Evolutionary conservation across 1,140 invertebrate genomes (phyloP), one percentile per base, ranked within the genome.

Genomic region (Pararge aegeria): DNA sequence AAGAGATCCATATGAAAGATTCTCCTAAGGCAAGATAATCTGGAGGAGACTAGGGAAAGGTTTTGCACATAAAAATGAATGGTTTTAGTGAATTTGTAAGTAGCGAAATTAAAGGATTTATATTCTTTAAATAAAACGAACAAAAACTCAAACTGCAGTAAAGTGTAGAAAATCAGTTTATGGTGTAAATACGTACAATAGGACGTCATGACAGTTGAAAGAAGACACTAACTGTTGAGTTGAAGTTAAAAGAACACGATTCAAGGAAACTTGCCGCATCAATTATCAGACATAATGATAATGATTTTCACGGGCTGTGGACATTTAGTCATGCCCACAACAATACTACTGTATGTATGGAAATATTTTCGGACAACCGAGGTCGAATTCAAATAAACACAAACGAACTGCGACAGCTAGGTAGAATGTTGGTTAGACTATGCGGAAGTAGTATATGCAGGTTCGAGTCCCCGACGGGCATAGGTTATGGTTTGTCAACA

Each of bases 271-370:
- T 66, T 69, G 60, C 60, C 68, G 69, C 70, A 63, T 69, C 73
- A 68, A 71, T 74, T 76, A 72, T 72, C 68, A 55, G 56, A 75
- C 56, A 68, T 71, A 71, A 78, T 78, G 68, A 70, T 78, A 76
- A 80, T 54, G 55, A 77, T 82, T 85, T 80, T 75, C 72, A 83
- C 70, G 80, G 77, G 75, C 76, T 72, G 78, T 70, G 73, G 70
- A 63, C 78, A 69, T 81, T 85, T 76, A 79, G 68, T 66, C 66
- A 74, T 66, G 68, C 55, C 56, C 55, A 61, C 54, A 72, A 83
- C 79, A 77, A 81, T 68, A 61, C 66, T 58, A 64, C 48, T 56
- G 62, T 64, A 69, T 70, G 65, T 54, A 64, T 69, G 59, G 57
- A 68, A 82, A 77, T 74, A 67, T 71, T 78, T 75, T 71, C 61